A percentile compares a stretch with the other conserved stretches of the same genome.
Conservation (phyloP, 2,113 vertebrate genomes). For the Aythya baeri region DNA sequence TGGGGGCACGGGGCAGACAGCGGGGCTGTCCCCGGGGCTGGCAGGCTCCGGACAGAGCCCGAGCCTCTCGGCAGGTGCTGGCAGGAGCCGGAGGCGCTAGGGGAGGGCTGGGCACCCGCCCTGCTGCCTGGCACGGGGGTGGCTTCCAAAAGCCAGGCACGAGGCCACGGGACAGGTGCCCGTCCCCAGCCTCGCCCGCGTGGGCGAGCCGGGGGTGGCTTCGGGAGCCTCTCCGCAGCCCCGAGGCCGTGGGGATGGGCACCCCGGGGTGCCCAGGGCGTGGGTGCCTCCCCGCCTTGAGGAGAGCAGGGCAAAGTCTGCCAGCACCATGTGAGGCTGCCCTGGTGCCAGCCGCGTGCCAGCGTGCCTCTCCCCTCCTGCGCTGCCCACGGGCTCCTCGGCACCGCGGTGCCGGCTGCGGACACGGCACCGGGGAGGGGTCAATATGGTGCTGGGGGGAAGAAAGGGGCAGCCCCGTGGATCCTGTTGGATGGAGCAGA, state of each 20-base stretch:
- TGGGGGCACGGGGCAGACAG: background rate
- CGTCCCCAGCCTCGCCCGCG: background rate
- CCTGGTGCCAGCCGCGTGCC: background rate
- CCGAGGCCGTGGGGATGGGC: background rate
- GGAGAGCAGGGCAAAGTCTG: constrained; percentile 56
- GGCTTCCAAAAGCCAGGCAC: background rate
- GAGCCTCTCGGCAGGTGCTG: background rate
- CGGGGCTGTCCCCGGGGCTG: background rate
- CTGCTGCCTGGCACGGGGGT: background rate
- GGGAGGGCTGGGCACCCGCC: background rate
- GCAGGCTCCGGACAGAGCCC: background rate
- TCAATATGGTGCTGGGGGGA: rapidly evolving
- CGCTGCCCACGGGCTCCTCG: background rate
- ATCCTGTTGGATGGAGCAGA: rapidly evolving
- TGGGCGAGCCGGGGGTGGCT: rapidly evolving
- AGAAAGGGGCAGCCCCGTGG: rapidly evolving
- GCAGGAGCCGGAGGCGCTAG: background rate
- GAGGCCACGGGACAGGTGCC: background rate
- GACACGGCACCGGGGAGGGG: background rate
- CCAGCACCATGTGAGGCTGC: background rate
- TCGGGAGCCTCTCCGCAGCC: background rate
- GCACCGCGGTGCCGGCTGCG: rapidly evolving
- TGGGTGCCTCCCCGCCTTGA: background rate
- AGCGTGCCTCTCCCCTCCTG: background rate
- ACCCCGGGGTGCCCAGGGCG: background rate